Base-by-base conservation (phyloP, 2,888 invertebrate genomes). In the Pollenia griseotomentosa region DNA sequence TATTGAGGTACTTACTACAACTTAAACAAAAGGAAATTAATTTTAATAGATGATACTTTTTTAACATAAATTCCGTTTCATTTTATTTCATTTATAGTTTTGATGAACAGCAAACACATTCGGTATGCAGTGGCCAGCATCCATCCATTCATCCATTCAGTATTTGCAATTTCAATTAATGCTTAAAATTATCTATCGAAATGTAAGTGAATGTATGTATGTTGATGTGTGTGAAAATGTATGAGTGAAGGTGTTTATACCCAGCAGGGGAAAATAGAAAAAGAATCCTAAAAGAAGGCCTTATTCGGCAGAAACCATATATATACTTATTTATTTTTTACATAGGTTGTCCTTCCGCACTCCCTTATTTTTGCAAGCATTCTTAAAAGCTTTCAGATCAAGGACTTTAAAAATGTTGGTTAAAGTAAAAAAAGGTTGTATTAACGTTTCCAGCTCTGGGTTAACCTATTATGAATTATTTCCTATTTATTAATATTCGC, bases 141-240 rank as follows among this genome's bases (percentile, higher is more conserved):
- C 65, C 81, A 81, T 40, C 48, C 51, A 59, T 6, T 6, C 33
- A 33, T 33, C 63, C 65, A 65, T 4, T 10, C 44, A 63, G 19
- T 10, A 48, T 75, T 68, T 73, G 66, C 82, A 81, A 44, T 81
- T 81, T 82, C 59, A 85, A 85, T 80, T 85, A 85, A 85, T 80
- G 74, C 55, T 79, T 84, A 66, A 78, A 68, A 55, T 73, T 63
- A 23, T 19, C 53, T 68, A 57, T 16, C 33, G 33, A 68, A 33
- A 68, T 48, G 40, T 44, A 77, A 14, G 65, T 44, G 11, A 19
- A 44, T 33, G 19, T 14, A 16, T 42, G n/a, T 11, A 16, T 16
- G 8, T 40, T 0, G 40, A 23, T 57, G 16, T 51, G 19, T 77
- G 16, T 65, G 6, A 59, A 5, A n/a, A 33, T 71, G 11, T 66